A percentile compares a stretch with the other conserved stretches of the same genome.
These are phyloP conservation scores for Mormyrops boulengeri DNA, from an alignment of 2,797 vertebrate genomes.

Conservation along the genomic window DNA sequence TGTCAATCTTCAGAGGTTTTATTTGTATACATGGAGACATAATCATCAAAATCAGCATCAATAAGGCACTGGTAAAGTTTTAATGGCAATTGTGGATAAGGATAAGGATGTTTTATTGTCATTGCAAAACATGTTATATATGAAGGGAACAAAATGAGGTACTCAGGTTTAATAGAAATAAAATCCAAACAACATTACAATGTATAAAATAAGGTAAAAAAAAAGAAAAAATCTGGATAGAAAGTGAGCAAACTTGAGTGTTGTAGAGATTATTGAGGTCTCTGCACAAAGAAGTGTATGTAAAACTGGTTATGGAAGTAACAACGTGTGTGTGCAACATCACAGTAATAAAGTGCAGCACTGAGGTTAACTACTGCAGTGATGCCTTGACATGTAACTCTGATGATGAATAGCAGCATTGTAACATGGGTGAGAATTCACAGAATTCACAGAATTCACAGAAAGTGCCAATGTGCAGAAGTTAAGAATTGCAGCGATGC, in stretches of 20 bases:
- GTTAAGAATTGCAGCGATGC: background rate
- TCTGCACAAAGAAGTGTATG: background rate
- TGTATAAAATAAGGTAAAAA: background rate
- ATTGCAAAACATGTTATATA: background rate
- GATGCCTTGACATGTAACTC: background rate
- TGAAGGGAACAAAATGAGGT: background rate
- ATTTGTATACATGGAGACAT: background rate
- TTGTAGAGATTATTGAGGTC: background rate
- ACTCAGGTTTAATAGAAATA: background rate
- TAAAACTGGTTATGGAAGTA: background rate
- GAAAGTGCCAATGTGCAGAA: background rate
- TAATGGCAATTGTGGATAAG: background rate
- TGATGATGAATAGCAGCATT: background rate
- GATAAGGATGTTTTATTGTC: background rate
- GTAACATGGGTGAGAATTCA: background rate
- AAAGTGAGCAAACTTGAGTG: background rate
- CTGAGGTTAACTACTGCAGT: background rate
- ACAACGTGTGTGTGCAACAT: background rate
- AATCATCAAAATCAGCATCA: background rate
- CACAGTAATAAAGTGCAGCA: background rate
- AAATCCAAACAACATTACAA: background rate
- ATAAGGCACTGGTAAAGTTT: background rate
- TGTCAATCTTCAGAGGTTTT: background rate
- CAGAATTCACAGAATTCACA: background rate
- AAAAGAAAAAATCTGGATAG: background rate